Evolutionary conservation across 2,888 invertebrate species (phyloP).

Genomic region (Pterobdella sp.): DNA sequence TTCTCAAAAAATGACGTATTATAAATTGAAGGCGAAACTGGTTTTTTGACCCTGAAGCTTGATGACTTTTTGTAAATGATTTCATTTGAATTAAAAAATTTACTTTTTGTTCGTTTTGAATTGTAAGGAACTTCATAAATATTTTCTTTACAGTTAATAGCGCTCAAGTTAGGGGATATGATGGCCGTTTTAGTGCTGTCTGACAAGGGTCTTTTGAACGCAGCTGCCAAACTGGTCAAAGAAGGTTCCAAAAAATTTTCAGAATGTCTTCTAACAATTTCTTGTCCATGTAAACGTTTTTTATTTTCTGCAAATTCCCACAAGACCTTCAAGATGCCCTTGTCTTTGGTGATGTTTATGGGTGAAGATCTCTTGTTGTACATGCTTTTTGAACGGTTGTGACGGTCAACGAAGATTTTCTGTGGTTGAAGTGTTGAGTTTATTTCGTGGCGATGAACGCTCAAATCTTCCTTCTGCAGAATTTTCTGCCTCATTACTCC

Average conservation of each 20-base stretch:
- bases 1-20: neutral
- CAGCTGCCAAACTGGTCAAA: neutral
- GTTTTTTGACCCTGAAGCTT: neutral
- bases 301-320: conserved; percentile 35
- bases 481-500: conserved; percentile 34
- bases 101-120: neutral
- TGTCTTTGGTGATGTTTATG: conserved; percentile 29
- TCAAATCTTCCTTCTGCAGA: conserved; percentile 26
- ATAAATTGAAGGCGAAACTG: neutral
- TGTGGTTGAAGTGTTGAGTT: neutral
- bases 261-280: conserved; percentile 27
- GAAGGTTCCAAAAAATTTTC: conserved; percentile 20
- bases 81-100: neutral
- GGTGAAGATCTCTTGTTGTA: conserved; percentile 32
- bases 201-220: neutral
- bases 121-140: neutral
- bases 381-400: conserved; percentile 35
- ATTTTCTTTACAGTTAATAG: neutral
- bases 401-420: neutral
- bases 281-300: conserved; percentile 27
- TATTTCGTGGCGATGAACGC: neutral
- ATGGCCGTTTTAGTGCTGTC: neutral
- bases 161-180: too few relatives aligned
- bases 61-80: neutral
- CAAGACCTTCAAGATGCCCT: conserved; percentile 34